Base-by-base conservation (phyloP, 2,888 invertebrate species). In the Ptychoptera albimana region DNA sequence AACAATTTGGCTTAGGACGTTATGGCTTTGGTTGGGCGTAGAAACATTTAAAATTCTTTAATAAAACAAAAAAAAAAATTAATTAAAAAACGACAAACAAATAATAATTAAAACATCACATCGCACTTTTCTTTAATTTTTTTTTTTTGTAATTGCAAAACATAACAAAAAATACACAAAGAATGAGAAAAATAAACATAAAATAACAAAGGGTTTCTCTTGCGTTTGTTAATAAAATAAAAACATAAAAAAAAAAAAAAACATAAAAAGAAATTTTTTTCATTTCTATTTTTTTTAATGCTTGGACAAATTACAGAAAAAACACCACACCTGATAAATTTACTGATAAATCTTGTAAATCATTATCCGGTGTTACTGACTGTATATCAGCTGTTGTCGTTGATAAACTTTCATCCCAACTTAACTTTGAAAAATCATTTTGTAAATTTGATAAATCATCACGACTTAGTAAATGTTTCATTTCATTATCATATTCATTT, bases 341-440 rank as follows among this genome's bases (percentile, higher is more conserved):
- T 23, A 23, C 23, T 23, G 23, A 23, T 49, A 64, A 54, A 45
- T 64, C 64, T 59, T 63, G 63, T 44, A 63, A 58, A 53, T 65
- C 59, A 56, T 57, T 59, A 50, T 65, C 64, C 51, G 65, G 64
- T 37, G 65, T 65, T 53, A 52, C 61, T 50, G 58, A 59, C 46
- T 58, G 63, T 53, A 61, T 53, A 51, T 64, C 65, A 52, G 58
- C 63, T 39, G 62, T 63, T 15, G 60, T 61, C 37, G 59, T 59
- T 31, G 64, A 64, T 37, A 60, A 53, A 51, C 63, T 65, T 51
- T 64, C 64, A 44, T 64, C 64, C 63, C 65, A 64, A 60, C 64
- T 65, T 46, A 65, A 59, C 56, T 65, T 65, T 12, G 66, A 64
- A 50, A 61, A 65, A 37, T 65, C 64, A 45, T 56, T 60, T 55